Evolutionary conservation across 2,888 invertebrate species (phyloP), one percentile per base, ranked within the genome.

Genomic region (Drosophila neutralis): DNA sequence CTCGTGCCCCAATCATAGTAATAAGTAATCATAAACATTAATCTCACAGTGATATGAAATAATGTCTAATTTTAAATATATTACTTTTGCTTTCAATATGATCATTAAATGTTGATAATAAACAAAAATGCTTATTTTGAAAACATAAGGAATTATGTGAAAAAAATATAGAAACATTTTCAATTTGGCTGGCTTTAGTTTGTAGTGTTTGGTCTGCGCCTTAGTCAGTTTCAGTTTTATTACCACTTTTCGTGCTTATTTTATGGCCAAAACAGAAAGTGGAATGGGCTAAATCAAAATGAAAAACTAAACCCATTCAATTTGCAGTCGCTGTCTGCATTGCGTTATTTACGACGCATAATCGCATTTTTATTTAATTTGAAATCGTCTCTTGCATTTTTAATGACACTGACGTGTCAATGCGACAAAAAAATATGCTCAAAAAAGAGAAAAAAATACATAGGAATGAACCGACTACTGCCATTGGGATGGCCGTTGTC

Each of bases 301-400:
- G 58, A 38, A 38, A 40, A 64, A 42, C 33, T 51, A 74, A 73
- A 63, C 42, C 66, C 68, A 79, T 73, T 69, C 56, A 68, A 51
- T 56, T 57, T 51, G 57, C 38, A 48, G 67, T 58, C 62, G 67
- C 66, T 74, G 83, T 78, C 87, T 79, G 87, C 77, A 77, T 56
- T 72, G 71, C 71, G 73, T 80, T 87, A 77, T 85, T 85, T 85
- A 89, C 73, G 79, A 76, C 48, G 70, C 66, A 87, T 89, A 89
- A 85, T 89, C 87, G 80, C 82, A 82, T 80, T 87, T 87, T 89
- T 89, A 87, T 87, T 89, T 87, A 82, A 87, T 87, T 76, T 69
- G 21, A 73, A 72, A 64, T 68, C 57, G 82, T 75, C 83, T 70
- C 65, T 54, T 70, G 63, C 45, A 60, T 71, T 83, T 75, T 87